Percentiles rank a stretch among this genome's conserved stretches.
These are phyloP conservation scores for Hylaea fasciaria DNA, from an alignment of 2,888 invertebrate species.

Conservation along the genomic window DNA sequence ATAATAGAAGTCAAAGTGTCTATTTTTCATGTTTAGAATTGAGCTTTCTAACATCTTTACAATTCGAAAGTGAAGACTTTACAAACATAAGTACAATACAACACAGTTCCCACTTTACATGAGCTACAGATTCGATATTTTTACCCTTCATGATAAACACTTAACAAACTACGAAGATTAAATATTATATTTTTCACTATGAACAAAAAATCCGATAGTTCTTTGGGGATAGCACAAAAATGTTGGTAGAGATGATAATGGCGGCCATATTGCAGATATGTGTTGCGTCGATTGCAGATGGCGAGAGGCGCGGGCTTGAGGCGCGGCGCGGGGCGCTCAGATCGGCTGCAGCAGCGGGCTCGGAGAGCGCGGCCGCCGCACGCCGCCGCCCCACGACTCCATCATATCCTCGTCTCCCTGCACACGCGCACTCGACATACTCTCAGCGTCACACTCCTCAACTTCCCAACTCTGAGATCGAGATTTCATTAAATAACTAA, in stretches of 20 bases:
- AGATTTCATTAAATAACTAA: conserved; percentile 72
- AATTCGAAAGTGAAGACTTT: not conserved
- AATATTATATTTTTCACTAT: conserved; percentile 29
- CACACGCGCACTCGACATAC: conserved; percentile 84
- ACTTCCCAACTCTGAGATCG: conserved; percentile 84
- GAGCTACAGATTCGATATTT: conserved; percentile 10
- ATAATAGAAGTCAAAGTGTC: conserved; percentile 17
- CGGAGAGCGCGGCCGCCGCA: conserved; percentile 75
- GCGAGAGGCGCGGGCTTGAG: conserved; percentile 37
- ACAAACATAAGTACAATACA: not conserved
- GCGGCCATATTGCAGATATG: conserved; percentile 59
- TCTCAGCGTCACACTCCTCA: conserved; percentile 83
- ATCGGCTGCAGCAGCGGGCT: conserved; percentile 79
- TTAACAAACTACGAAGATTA: conserved; percentile 29
- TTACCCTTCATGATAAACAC: conserved; percentile 25
- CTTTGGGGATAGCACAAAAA: conserved; percentile 45
- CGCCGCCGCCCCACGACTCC: conserved; percentile 81
- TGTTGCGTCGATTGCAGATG: conserved; percentile 40
- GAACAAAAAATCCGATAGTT: conserved; percentile 27
- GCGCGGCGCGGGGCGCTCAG: conserved; percentile 52
- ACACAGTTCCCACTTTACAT: conserved; percentile 9
- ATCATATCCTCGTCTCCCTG: conserved; percentile 87
- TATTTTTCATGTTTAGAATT: conserved; percentile 63
- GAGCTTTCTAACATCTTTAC: conserved; percentile 62
- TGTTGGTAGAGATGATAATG: conserved; percentile 49